Evolutionary conservation across 2,113 vertebrate species (phyloP).

Genomic region (Platysteira castanea): DNA sequence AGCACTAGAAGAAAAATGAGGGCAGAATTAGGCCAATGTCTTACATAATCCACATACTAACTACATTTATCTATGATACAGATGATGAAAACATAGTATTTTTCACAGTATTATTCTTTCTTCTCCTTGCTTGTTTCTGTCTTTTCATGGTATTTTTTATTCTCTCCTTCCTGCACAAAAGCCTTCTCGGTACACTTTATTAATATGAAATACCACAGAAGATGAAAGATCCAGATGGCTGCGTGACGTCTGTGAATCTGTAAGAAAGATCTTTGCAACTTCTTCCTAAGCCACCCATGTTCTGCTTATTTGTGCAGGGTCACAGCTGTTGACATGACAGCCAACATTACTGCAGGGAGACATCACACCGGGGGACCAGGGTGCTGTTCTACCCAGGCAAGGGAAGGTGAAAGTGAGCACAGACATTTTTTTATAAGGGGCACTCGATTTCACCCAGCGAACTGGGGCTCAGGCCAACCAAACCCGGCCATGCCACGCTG

Average conservation of each 20-base stretch:
- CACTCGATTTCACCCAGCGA: fast-evolving
- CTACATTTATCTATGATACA: background rate
- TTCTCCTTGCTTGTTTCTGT: background rate
- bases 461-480: background rate
- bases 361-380: fast-evolving
- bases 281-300: background rate
- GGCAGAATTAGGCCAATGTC: background rate
- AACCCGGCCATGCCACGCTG: background rate
- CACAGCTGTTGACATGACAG: background rate
- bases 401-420: background rate
- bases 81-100: background rate
- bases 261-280: background rate
- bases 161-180: background rate
- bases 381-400: background rate
- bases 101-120: background rate
- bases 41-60: background rate
- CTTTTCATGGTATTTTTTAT: background rate
- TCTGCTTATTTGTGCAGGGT: background rate
- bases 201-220: background rate
- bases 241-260: background rate
- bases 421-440: background rate
- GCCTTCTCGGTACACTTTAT: background rate
- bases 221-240: background rate
- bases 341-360: fast-evolving
- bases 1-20: background rate